Conservation (phyloP, 2,113 vertebrate genomes). For the Vicugna pacos region DNA sequence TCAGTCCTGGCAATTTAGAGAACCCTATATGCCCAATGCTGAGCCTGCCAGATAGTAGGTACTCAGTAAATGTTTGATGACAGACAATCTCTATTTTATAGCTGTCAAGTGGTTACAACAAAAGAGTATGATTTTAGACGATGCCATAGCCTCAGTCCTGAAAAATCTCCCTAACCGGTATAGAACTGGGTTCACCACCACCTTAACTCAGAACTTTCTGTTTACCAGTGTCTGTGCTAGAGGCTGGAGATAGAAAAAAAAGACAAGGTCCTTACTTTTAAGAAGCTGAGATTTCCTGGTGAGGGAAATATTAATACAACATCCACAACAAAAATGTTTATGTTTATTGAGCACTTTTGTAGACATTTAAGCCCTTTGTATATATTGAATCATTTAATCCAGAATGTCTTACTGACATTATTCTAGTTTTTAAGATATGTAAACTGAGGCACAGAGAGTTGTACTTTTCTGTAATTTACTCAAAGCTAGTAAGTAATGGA, state of each 20-base stretch:
- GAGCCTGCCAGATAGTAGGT: background rate
- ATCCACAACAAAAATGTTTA: background rate
- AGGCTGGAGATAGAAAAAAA: background rate
- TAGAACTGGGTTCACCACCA: background rate
- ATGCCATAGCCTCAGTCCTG: background rate
- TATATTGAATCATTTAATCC: background rate
- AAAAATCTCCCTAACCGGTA: background rate
- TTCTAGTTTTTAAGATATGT: background rate
- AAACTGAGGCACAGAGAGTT: background rate
- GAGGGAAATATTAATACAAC: background rate
- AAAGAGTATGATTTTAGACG: background rate
- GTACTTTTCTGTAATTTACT: background rate
- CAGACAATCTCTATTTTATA: background rate
- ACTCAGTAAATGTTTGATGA: background rate
- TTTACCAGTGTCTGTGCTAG: constrained; percentile 24
- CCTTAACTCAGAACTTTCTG: background rate
- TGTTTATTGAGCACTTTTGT: background rate
- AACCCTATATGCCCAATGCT: background rate
- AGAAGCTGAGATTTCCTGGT: constrained; percentile 19
- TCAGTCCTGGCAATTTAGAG: constrained; percentile 8
- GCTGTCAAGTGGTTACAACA: background rate
- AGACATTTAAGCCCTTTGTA: background rate
- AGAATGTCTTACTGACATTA: background rate
- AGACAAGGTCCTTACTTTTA: background rate
- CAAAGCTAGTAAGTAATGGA: background rate